phyloP scores from a whole-genome alignment of 2,113 vertebrate species.

The Myiagra hebetior region DNA sequence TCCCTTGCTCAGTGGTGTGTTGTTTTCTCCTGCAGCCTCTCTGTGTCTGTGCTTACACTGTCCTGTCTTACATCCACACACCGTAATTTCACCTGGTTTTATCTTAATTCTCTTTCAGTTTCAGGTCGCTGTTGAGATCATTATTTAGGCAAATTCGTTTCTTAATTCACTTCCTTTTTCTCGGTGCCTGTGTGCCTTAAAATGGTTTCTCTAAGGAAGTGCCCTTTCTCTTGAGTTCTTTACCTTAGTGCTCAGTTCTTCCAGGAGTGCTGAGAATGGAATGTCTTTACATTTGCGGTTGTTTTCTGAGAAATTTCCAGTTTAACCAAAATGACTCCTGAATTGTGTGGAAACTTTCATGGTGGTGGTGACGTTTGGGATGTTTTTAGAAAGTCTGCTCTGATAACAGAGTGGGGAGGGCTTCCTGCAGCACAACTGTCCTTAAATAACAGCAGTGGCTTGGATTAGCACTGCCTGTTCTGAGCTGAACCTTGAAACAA shows the following conservation, averaged over 20 bases:
- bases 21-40: background rate
- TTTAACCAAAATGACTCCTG: background rate
- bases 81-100: background rate
- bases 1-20: background rate
- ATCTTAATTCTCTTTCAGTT: background rate
- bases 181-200: background rate
- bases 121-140: background rate
- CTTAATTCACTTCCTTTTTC: background rate
- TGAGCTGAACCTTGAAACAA: background rate
- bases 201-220: background rate
- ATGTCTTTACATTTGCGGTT: background rate
- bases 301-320: background rate
- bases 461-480: background rate
- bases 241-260: background rate
- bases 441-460: background rate
- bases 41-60: accelerated
- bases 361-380: background rate
- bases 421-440: background rate
- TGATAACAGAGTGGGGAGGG: background rate
- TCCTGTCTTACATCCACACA: background rate
- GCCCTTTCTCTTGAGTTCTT: background rate
- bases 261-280: background rate
- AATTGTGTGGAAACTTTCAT: background rate
- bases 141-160: background rate
- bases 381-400: background rate